Percentiles rank a stretch among this genome's conserved stretches.
Conservation (phyloP, 2,888 invertebrate species). For the Andrena fulva region DNA sequence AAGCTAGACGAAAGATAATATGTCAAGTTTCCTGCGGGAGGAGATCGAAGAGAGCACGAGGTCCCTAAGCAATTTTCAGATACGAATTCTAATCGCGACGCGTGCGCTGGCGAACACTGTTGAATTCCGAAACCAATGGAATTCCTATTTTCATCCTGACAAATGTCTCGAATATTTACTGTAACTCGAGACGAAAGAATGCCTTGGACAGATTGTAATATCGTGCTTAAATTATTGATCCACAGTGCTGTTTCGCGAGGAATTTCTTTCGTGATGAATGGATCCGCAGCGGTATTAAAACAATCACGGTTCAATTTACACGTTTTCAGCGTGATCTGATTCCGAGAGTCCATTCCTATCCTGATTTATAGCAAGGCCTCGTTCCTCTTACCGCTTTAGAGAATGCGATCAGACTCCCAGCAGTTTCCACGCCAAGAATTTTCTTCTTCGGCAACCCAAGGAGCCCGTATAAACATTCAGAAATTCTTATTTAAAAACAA, state of each 20-base stretch:
- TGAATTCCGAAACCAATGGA: not conserved
- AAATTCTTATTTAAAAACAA: slow-evolving; percentile 14
- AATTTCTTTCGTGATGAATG: not conserved
- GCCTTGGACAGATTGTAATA: not conserved
- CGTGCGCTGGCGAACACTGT: not conserved
- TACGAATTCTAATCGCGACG: not conserved
- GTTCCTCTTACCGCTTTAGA: slow-evolving; percentile 16
- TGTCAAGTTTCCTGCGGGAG: slow-evolving; percentile 12
- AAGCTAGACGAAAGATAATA: slow-evolving; percentile 23
- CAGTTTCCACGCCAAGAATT: slow-evolving; percentile 5
- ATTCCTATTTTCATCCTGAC: not conserved
- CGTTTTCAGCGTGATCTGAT: slow-evolving; percentile 31
- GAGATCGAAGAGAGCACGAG: not conserved
- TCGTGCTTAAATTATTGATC: not conserved
- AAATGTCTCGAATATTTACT: not conserved
- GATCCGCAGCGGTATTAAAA: slow-evolving; percentile 1
- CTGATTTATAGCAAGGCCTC: slow-evolving; percentile 30
- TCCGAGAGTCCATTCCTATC: slow-evolving; percentile 5
- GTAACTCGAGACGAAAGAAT: not conserved
- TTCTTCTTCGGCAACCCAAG: not conserved
- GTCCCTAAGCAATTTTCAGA: slow-evolving; percentile 14
- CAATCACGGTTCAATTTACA: slow-evolving; percentile 23
- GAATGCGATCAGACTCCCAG: slow-evolving; percentile 36
- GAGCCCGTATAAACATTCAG: not conserved
- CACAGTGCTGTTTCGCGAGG: not conserved